These are phyloP conservation scores for Anticlea derivata DNA, from an alignment of 2,888 invertebrate species.

Conservation along the genomic window DNA sequence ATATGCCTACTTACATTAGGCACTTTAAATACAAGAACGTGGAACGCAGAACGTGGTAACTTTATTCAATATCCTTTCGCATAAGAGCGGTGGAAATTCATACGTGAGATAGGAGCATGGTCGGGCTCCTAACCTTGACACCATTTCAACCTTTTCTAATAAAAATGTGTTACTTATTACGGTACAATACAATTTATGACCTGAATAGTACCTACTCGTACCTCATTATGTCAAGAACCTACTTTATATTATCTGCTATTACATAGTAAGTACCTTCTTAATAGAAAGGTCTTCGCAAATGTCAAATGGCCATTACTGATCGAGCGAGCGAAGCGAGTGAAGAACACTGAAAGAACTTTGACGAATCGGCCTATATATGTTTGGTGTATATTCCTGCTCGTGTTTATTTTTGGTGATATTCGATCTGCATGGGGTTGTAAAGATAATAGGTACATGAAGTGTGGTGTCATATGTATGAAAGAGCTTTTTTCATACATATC, in stretches of 20 bases:
- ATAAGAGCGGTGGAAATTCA: constrained; percentile 20
- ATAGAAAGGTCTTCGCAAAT: neutral
- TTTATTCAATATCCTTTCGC: constrained; percentile 23
- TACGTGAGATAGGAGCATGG: constrained; percentile 13
- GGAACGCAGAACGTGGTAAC: constrained; percentile 11
- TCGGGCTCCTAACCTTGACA: constrained; percentile 15
- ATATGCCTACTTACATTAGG: neutral
- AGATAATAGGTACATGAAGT: no score
- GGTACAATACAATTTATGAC: constrained; percentile 13
- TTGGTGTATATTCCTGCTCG: no score
- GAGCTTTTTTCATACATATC: no score
- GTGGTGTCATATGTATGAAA: no score
- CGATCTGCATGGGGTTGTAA: no score
- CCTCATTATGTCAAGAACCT: constrained; percentile 1
- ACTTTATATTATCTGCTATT: neutral
- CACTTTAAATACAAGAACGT: no score
- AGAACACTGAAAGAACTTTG: no score
- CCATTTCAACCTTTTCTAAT: constrained; percentile 14
- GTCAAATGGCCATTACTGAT: neutral
- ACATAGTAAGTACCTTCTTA: no score
- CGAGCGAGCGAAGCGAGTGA: no score
- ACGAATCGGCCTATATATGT: no score
- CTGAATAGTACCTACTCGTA: neutral
- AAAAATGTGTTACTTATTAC: constrained; percentile 12
- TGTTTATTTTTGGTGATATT: neutral